Percentiles rank a stretch among this genome's conserved stretches.
Conservation (phyloP, 2,797 vertebrate species). For the Myiotriccus ornatus region DNA sequence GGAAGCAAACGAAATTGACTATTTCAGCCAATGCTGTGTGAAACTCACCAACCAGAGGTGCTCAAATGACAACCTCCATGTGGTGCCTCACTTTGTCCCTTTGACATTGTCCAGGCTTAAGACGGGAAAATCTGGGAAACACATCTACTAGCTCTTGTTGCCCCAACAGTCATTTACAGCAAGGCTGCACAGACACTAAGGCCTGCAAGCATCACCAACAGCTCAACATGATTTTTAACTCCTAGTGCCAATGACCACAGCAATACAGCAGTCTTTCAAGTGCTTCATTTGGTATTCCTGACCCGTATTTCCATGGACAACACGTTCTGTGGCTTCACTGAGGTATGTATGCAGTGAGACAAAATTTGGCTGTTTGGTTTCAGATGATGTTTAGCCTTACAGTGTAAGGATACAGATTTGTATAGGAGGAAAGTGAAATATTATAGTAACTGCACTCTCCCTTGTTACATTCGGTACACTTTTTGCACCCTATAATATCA, state of each 20-base stretch:
- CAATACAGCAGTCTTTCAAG: neutral
- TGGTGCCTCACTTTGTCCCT: neutral
- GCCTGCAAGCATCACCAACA: neutral
- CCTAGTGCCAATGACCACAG: neutral
- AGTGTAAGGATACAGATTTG: neutral
- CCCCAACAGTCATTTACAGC: neutral
- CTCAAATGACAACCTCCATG: neutral
- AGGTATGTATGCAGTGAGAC: accelerated
- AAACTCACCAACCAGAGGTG: neutral
- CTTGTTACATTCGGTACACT: neutral
- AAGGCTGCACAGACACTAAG: neutral
- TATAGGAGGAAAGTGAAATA: neutral
- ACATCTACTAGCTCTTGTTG: neutral
- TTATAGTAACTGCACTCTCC: neutral
- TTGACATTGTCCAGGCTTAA: neutral
- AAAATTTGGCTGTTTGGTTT: neutral
- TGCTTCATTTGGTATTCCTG: neutral
- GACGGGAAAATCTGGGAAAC: neutral
- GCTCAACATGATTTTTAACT: neutral
- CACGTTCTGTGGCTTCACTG: accelerated
- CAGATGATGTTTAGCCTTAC: neutral
- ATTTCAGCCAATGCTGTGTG: neutral
- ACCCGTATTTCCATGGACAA: accelerated
- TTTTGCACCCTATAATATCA: neutral
- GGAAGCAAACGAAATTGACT: neutral